phyloP scores from a whole-genome alignment of 2,888 invertebrate species.

The Cephus pygmeus region DNA sequence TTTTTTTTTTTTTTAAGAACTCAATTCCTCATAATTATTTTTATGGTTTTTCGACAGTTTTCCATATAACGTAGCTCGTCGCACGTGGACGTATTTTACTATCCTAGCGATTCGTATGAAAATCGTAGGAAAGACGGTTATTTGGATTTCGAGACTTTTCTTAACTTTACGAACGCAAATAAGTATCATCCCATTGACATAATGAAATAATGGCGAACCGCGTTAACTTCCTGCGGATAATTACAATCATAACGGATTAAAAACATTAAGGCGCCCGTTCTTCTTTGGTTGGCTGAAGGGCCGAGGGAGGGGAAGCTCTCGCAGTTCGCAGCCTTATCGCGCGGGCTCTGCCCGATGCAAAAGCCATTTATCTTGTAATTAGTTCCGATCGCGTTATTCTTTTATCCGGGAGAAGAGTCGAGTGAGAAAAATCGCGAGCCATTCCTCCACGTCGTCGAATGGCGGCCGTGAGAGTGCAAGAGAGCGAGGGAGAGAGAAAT shows the following conservation, averaged over 20 bases:
- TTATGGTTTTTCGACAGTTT: neutral
- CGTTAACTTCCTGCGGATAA: neutral
- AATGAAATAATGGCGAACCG: neutral
- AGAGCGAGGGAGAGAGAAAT: too few relatives aligned
- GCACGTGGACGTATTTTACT: neutral
- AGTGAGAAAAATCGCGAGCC: constrained; percentile 17
- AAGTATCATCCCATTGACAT: too few relatives aligned
- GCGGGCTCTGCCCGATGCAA: constrained; percentile 25
- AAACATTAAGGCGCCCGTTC: constrained; percentile 14
- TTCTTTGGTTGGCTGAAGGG: constrained; percentile 9
- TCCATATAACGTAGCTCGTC: neutral
- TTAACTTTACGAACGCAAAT: too few relatives aligned
- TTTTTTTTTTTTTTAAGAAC: constrained; percentile 19
- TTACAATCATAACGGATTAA: constrained; percentile 4
- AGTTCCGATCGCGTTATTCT: constrained; percentile 41
- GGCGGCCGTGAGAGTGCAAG: too few relatives aligned
- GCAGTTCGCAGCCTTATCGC: constrained; percentile 35
- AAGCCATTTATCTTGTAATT: constrained; percentile 50
- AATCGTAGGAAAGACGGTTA: too few relatives aligned
- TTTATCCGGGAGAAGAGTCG: constrained; percentile 16
- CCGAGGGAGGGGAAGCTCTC: neutral
- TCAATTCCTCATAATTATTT: constrained; percentile 10
- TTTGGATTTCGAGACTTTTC: too few relatives aligned
- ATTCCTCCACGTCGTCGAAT: neutral
- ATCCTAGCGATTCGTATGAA: too few relatives aligned